Base-by-base conservation (phyloP, 2,797 vertebrate genomes). In the Lophotriccus pileatus region DNA sequence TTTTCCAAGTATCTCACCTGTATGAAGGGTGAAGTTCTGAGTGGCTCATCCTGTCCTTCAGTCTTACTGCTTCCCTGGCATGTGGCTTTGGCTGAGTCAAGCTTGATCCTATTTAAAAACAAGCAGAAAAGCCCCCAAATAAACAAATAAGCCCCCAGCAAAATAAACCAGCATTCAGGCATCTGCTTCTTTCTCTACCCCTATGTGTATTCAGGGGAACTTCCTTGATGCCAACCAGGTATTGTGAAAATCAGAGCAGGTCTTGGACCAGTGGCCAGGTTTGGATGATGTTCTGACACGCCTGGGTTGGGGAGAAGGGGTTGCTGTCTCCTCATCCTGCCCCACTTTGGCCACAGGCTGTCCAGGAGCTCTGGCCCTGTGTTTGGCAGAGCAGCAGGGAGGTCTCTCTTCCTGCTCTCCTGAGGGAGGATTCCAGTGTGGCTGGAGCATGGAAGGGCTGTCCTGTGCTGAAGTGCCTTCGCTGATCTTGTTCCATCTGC, bases 161-260 rank as follows among this genome's bases (percentile, higher is more conserved):
- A 19, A 37, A 41, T 10, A 41, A 41, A 62, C 11, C 13, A 30
- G 15, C 0, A 7, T 7, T 17, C 7, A 21, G 30, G 10, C 9
- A 22, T 32, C 28, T 76, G 12, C 30, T 7, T 32, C 8, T n/a
- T 2, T 56, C 9, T 24, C 41, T 14, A 27, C 22, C 14, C 14
- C 14, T 28, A 2, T 14, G 1, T n/a, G 4, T n/a, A 3, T 43
- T 46, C 15, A 47, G 34, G 55, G 14, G 19, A 84, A 28, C 41
- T 43, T 55, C 8, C 18, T 34, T 28, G 13, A 6, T 30, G 15
- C 9, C 7, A 81, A 32, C 5, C 10, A 6, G 5, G 2, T 25
- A 23, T 8, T 72, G 56, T 16, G 60, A 37, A 66, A 70, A 39
- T 30, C 18, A 9, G 44, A 43, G 28, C 30, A 73, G n/a, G 66